Percentiles rank a stretch among this genome's conserved stretches.
Conservation (phyloP, 1,140 invertebrate species). For the Pseudomyrmex flavicornis region DNA sequence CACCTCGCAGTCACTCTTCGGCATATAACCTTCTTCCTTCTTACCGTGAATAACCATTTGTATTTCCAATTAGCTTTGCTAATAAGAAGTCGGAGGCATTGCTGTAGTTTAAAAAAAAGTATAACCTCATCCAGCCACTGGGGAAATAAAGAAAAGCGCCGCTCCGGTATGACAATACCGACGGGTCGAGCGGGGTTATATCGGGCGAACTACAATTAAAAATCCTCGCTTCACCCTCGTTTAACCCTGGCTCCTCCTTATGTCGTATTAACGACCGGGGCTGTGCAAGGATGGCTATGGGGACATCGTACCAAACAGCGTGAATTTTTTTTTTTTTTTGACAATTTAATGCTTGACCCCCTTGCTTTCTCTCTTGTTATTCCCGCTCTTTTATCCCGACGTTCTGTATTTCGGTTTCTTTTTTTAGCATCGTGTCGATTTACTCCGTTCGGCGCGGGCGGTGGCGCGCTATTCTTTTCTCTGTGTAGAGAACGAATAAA, state of each 20-base stretch:
- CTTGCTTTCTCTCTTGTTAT: constrained; percentile 38
- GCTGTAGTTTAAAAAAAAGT: constrained; percentile 83
- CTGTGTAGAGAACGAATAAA: constrained; percentile 17
- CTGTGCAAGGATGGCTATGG: constrained; percentile 52
- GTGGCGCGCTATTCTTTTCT: constrained; percentile 17
- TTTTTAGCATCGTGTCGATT: constrained; percentile 36
- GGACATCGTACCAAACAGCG: constrained; percentile 73
- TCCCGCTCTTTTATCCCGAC: constrained; percentile 22
- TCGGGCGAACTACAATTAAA: constrained; percentile 82
- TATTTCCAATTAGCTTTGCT: constrained; percentile 86
- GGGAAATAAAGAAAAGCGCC: constrained; percentile 85
- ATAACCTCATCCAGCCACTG: constrained; percentile 85
- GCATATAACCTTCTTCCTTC: constrained; percentile 71
- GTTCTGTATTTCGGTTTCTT: constrained; percentile 17
- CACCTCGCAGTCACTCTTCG: constrained; percentile 67
- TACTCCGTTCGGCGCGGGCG: constrained; percentile 18
- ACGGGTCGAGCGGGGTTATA: constrained; percentile 74
- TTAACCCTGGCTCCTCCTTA: constrained; percentile 76
- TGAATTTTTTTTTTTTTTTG: constrained; percentile 67
- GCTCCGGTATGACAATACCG: constrained; percentile 83
- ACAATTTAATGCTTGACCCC: constrained; percentile 72
- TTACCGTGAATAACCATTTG: constrained; percentile 85
- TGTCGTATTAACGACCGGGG: constrained; percentile 76
- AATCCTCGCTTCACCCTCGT: constrained; percentile 79
- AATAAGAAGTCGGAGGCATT: constrained; percentile 85